A percentile compares a stretch with the other conserved stretches of the same genome.
Evolutionary conservation across 2,113 vertebrate genomes (phyloP).

Genomic region (Brevimyrus niger): DNA sequence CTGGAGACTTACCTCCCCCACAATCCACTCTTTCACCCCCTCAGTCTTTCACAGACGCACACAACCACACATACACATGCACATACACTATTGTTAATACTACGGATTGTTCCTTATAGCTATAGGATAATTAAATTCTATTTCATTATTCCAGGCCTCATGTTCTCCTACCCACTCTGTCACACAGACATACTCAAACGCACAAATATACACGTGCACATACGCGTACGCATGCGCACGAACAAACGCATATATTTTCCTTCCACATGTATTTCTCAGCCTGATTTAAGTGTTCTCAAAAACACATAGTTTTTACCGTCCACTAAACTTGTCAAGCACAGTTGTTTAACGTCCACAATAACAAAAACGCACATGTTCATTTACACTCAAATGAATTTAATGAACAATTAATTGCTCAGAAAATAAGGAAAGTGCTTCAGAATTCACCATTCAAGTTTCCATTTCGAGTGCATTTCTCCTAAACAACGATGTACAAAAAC

Average conservation of each 20-base stretch:
- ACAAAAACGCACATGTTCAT: slow-evolving; percentile 36
- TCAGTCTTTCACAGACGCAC: not conserved
- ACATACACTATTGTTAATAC: slow-evolving; percentile 10
- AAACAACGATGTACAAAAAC: slow-evolving; percentile 48
- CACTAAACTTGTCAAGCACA: not conserved
- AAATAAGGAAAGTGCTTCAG: slow-evolving; percentile 68
- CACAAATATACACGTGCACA: not conserved
- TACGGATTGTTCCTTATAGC: slow-evolving; percentile 1
- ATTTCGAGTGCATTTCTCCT: slow-evolving; percentile 66
- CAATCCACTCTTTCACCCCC: not conserved
- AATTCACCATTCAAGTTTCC: slow-evolving; percentile 71
- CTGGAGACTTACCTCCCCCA: slow-evolving; percentile 2
- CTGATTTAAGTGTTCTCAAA: not conserved
- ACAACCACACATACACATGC: not conserved
- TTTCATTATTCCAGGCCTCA: not conserved
- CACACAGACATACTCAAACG: not conserved
- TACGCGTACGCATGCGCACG: not conserved
- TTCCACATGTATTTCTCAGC: not conserved
- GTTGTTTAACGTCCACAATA: slow-evolving; percentile 1
- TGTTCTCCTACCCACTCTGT: not conserved
- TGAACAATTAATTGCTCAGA: slow-evolving; percentile 56
- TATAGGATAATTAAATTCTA: not conserved
- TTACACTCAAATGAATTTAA: slow-evolving; percentile 64
- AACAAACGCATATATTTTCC: not conserved
- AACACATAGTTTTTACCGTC: not conserved